These are phyloP conservation scores for Ctenomys sociabilis DNA, from an alignment of 2,113 vertebrate genomes.

Conservation along the genomic window DNA sequence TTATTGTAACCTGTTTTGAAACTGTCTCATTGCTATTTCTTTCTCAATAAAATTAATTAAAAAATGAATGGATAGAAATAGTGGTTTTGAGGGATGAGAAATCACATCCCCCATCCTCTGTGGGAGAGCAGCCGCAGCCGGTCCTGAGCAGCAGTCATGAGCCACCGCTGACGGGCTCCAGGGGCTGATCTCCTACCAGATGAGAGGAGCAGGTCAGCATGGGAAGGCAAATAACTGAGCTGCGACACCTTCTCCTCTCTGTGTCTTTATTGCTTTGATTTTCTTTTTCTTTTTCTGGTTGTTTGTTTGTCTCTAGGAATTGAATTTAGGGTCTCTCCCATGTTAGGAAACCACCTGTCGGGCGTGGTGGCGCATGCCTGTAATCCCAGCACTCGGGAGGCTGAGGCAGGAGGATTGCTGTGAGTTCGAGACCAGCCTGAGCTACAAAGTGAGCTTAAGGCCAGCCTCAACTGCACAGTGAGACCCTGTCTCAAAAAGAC, in stretches of 20 bases:
- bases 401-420: too few species aligned
- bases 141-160: background rate
- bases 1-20: too few species aligned
- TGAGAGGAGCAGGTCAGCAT: slow-evolving; percentile 12
- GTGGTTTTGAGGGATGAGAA: slow-evolving; percentile 24
- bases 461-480: too few species aligned
- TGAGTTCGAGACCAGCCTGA: too few species aligned
- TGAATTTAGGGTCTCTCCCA: background rate
- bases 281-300: background rate
- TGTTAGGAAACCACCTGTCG: background rate
- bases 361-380: too few species aligned
- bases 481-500: too few species aligned
- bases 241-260: slow-evolving; percentile 22
- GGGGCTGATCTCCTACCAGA: slow-evolving; percentile 49
- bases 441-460: too few species aligned
- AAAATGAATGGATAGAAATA: background rate
- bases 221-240: slow-evolving; percentile 13
- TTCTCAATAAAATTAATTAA: too few species aligned
- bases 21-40: too few species aligned
- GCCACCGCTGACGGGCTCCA: background rate
- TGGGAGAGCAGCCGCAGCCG: background rate
- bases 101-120: slow-evolving; percentile 19
- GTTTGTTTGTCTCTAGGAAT: background rate
- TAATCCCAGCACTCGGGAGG: too few species aligned
- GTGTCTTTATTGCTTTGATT: background rate